Conservation (phyloP, 2,797 vertebrate genomes). For the Glyptemys insculpta region DNA sequence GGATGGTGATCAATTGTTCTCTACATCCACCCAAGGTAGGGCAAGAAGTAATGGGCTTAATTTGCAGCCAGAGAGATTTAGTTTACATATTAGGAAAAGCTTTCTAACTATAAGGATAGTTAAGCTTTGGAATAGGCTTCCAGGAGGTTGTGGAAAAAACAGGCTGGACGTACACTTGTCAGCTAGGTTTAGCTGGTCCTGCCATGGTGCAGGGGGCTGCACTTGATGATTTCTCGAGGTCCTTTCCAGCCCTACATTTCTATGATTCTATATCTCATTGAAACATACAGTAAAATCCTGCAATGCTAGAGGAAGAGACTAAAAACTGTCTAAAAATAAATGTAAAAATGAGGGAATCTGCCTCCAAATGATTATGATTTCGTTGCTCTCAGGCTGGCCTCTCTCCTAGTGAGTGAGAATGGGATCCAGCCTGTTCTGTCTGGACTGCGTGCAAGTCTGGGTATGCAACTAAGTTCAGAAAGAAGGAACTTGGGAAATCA, state of each 20-base stretch:
- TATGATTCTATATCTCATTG: neutral
- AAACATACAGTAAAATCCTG: neutral
- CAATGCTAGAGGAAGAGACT: neutral
- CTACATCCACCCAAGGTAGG: neutral
- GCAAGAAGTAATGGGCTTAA: neutral
- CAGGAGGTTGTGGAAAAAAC: neutral
- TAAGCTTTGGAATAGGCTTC: neutral
- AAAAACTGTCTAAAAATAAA: conserved; percentile 12
- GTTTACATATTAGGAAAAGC: neutral
- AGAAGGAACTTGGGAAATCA: conserved; percentile 42
- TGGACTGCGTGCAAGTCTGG: neutral
- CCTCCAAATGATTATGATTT: conserved; percentile 26
- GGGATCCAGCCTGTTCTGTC: neutral
- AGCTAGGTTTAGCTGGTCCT: neutral
- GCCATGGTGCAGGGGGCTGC: neutral
- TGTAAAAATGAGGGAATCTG: conserved; percentile 35
- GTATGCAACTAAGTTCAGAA: conserved; percentile 18
- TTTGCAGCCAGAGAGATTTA: neutral
- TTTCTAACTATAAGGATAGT: neutral
- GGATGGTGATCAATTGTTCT: neutral
- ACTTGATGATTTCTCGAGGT: neutral
- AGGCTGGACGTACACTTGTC: neutral
- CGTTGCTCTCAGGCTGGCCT: neutral
- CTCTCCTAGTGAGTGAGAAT: conserved; percentile 1
- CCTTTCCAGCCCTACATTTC: neutral